A percentile compares a stretch with the other conserved stretches of the same genome.
phyloP scores from a whole-genome alignment of 2,888 invertebrate species.

The Saturnia pavonia region DNA sequence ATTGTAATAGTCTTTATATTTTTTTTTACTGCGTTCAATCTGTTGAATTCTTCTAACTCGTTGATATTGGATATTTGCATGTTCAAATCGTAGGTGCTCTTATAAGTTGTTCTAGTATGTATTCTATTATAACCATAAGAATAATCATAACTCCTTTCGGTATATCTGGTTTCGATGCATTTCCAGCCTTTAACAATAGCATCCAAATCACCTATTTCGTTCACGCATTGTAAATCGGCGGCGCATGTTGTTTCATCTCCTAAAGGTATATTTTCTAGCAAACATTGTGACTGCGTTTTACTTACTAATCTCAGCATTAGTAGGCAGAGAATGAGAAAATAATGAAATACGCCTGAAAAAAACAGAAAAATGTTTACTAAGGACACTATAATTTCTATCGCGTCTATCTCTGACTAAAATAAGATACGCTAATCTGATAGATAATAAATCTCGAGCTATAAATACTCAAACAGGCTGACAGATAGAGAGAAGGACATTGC shows the following conservation, averaged over 20 bases:
- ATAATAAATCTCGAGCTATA: no score
- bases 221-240: constrained; percentile 3
- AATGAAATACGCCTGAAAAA: constrained; percentile 1
- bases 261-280: neutral
- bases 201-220: neutral
- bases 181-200: constrained; percentile 7
- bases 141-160: neutral
- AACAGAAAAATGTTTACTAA: neutral
- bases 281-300: neutral
- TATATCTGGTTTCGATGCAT: constrained; percentile 2
- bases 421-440: no score
- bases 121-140: neutral
- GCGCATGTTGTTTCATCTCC: neutral
- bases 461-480: no score
- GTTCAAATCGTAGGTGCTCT: constrained; percentile 6
- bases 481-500: no score
- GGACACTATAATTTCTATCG: neutral
- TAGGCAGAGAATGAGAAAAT: neutral
- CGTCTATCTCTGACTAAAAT: neutral
- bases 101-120: neutral
- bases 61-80: neutral
- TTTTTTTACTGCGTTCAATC: neutral
- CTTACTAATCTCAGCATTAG: neutral
- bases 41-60: constrained; percentile 4
- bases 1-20: neutral